Percentiles rank a stretch among this genome's conserved stretches.
Conservation (phyloP, 2,797 vertebrate genomes). For the Pogoniulus pusillus region DNA sequence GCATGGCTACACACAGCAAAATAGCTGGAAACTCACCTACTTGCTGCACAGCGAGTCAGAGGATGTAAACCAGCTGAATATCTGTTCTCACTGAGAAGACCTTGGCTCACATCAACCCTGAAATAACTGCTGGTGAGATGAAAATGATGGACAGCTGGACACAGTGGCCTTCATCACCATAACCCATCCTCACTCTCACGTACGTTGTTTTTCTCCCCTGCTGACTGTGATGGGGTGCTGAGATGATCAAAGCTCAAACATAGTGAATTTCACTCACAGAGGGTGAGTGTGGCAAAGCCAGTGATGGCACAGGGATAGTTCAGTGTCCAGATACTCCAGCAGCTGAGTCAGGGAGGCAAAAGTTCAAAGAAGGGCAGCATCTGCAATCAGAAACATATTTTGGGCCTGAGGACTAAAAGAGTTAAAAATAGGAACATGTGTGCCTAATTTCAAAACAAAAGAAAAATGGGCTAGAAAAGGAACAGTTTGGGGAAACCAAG, state of each 20-base stretch:
- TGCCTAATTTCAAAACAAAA: slow-evolving; percentile 54
- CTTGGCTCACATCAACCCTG: background rate
- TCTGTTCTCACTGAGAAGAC: background rate
- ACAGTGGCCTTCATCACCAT: background rate
- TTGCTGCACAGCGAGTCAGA: background rate
- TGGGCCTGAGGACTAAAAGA: slow-evolving; percentile 36
- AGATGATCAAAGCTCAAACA: background rate
- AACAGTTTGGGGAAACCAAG: slow-evolving; percentile 56
- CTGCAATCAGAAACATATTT: slow-evolving; percentile 45
- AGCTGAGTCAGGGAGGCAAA: slow-evolving; percentile 50
- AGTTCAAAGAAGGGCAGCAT: slow-evolving; percentile 64
- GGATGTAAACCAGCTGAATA: background rate
- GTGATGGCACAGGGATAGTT: background rate
- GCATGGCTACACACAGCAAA: background rate
- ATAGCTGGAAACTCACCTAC: background rate
- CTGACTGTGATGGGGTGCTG: background rate
- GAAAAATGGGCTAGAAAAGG: slow-evolving; percentile 32
- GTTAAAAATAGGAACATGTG: slow-evolving; percentile 66
- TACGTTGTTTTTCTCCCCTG: background rate
- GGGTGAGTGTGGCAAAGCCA: background rate
- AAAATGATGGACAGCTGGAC: background rate
- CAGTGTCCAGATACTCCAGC: background rate
- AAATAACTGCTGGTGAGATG: background rate
- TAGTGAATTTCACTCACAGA: background rate
- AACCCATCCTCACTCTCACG: background rate